phyloP scores from a whole-genome alignment of 2,888 invertebrate species.

The Patella depressa region DNA sequence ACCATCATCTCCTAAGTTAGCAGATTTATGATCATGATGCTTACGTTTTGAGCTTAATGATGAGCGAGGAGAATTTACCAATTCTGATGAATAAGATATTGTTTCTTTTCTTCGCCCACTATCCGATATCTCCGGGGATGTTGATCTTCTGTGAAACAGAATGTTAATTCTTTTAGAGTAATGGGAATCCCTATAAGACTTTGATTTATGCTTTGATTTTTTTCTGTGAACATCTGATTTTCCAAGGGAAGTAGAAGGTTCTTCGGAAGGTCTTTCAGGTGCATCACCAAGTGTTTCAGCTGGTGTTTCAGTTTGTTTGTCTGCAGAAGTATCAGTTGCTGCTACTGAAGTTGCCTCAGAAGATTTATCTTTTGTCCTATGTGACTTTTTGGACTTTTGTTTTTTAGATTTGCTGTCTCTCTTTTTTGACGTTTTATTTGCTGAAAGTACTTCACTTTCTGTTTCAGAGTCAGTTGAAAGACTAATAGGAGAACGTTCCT shows the following conservation, averaged over 20 bases:
- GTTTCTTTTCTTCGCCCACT: not conserved
- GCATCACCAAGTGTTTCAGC: not conserved
- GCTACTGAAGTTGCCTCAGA: not conserved
- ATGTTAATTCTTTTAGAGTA: not conserved
- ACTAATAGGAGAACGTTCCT: conserved; percentile 77
- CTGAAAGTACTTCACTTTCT: conserved; percentile 32
- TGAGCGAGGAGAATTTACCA: not conserved
- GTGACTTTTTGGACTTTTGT: conserved; percentile 3
- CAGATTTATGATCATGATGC: not conserved
- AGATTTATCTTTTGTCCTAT: not conserved
- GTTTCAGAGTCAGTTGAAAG: conserved; percentile 56
- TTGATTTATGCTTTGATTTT: conserved; percentile 1
- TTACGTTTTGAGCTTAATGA: not conserved
- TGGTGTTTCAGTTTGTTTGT: not conserved
- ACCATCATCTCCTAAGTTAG: not conserved
- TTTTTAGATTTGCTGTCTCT: not conserved
- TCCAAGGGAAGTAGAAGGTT: not conserved
- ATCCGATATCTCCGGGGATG: conserved; percentile 4
- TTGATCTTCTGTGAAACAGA: not conserved
- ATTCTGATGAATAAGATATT: not conserved
- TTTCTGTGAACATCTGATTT: not conserved
- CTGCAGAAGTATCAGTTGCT: not conserved
- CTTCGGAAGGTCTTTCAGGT: not conserved
- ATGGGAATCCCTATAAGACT: not conserved
- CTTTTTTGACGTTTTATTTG: conserved; percentile 9